Percentiles rank a stretch among this genome's conserved stretches.
These are phyloP conservation scores for Adelosebastes latens DNA, from an alignment of 2,797 vertebrate genomes.

Conservation along the genomic window DNA sequence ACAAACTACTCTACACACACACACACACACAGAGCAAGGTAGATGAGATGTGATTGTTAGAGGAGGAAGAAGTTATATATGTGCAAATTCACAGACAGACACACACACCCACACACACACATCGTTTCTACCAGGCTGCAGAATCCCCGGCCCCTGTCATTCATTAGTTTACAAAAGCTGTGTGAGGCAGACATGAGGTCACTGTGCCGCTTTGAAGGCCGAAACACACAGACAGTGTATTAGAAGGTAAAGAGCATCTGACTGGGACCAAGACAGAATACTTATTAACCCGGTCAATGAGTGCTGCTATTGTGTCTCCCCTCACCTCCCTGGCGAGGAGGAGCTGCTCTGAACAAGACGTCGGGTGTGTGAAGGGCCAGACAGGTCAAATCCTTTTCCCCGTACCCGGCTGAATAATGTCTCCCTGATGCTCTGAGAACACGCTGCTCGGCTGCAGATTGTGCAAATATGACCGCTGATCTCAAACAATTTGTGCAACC, in stretches of 20 bases:
- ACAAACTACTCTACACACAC: slow-evolving; percentile 29
- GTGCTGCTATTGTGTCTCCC: slow-evolving; percentile 74
- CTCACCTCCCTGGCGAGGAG: slow-evolving; percentile 66
- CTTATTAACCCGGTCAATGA: slow-evolving; percentile 83
- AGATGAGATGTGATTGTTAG: slow-evolving; percentile 35
- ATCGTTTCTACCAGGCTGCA: not conserved
- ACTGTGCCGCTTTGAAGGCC: slow-evolving; percentile 73
- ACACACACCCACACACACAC: slow-evolving; percentile 14
- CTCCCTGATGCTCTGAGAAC: slow-evolving; percentile 51
- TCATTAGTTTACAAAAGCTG: slow-evolving; percentile 82
- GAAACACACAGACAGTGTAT: slow-evolving; percentile 76
- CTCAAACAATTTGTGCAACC: slow-evolving; percentile 60
- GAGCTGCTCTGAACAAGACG: slow-evolving; percentile 62
- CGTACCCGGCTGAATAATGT: slow-evolving; percentile 44
- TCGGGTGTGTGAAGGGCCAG: slow-evolving; percentile 67
- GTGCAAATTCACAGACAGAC: slow-evolving; percentile 54
- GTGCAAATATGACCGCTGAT: slow-evolving; percentile 69
- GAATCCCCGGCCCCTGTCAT: slow-evolving; percentile 58
- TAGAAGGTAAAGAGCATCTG: slow-evolving; percentile 79
- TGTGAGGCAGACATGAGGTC: slow-evolving; percentile 82
- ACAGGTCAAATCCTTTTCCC: slow-evolving; percentile 63
- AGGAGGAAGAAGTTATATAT: slow-evolving; percentile 42
- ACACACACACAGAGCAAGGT: slow-evolving; percentile 19
- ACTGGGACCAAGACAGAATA: slow-evolving; percentile 74
- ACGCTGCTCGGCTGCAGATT: slow-evolving; percentile 31